Evolutionary conservation across 2,113 vertebrate species (phyloP), one percentile per base, ranked within the genome.

Genomic region (Crotalus helleri): DNA sequence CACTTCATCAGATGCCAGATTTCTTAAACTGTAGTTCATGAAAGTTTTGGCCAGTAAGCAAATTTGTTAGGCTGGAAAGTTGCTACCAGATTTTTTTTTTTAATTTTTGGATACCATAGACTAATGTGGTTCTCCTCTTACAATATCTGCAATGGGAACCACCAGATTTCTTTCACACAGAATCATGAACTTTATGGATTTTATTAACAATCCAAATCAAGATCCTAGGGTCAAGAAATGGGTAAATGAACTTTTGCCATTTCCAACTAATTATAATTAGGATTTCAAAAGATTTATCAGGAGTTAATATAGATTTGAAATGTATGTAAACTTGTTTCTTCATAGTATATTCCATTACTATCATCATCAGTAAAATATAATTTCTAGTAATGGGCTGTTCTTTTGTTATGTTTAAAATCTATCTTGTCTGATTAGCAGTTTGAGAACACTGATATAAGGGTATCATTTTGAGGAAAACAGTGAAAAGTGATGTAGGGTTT

Each of bases 231-330:
- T 19, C 85, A 87, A 87, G 46, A 51, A 55, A 12, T 13, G 21
- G 64, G 11, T 33, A 81, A 21, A 29, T 55, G 64, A 81, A 87
- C 46, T 64, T 58, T 61, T n/a, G 26, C 46, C 46, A 39, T 21
- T 92, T 88, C 58, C n/a, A 88, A 59, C 61, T 87, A 92, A 69
- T 59, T 58, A 87, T 88, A 87, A 64, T 88, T 39, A 53, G 15
- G 44, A 51, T 59, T 51, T 86, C 0, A 53, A 92, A 87, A 61
- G 39, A n/a, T 86, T 58, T 91, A 58, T 44, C 33, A 86, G 90
- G 86, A 91, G 57, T 86, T 57, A 86, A 85, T 44, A 58, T 33
- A 86, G 13, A 86, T 91, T 54, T 49, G 0, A 46, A 19, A 57
- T 85, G 53, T 86, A 91, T 58, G 26, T 59, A 58, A 91, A 59